phyloP scores from a whole-genome alignment of 1,140 invertebrate genomes.

The Macrobrachium rosenbergii region DNA sequence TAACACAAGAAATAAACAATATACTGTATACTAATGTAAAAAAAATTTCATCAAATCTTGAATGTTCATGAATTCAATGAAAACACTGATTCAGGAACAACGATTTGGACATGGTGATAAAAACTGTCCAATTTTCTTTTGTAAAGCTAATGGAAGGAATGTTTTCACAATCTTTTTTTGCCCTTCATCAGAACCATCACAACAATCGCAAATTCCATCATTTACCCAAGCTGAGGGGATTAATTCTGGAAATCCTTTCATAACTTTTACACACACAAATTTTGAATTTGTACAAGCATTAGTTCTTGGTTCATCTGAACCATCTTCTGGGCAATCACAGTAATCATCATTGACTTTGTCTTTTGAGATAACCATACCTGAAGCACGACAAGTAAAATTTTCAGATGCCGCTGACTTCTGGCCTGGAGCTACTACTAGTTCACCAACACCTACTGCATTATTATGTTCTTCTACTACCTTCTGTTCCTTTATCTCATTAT shows the following conservation, averaged over 20 bases:
- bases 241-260: slow-evolving; percentile 51
- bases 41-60: too few species aligned
- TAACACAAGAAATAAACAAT: too few species aligned
- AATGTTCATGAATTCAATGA: too few species aligned
- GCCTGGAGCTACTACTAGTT: background rate
- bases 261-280: slow-evolving; percentile 69
- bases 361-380: slow-evolving; percentile 49
- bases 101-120: slow-evolving; percentile 59
- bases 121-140: slow-evolving; percentile 51
- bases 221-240: slow-evolving; percentile 70
- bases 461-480: background rate
- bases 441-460: background rate
- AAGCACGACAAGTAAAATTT: slow-evolving; percentile 50
- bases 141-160: slow-evolving; percentile 26
- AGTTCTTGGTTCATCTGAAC: slow-evolving; percentile 69
- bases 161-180: slow-evolving; percentile 58
- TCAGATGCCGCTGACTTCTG: background rate
- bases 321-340: slow-evolving; percentile 68
- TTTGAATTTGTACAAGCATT: slow-evolving; percentile 66
- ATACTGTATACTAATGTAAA: too few species aligned
- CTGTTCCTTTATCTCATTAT: background rate
- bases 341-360: slow-evolving; percentile 67
- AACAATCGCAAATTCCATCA: slow-evolving; percentile 77
- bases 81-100: slow-evolving; percentile 6
- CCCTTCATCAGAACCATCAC: slow-evolving; percentile 87